Conservation (phyloP, 2,888 invertebrate genomes). For the Torymus aiolomorphi region DNA sequence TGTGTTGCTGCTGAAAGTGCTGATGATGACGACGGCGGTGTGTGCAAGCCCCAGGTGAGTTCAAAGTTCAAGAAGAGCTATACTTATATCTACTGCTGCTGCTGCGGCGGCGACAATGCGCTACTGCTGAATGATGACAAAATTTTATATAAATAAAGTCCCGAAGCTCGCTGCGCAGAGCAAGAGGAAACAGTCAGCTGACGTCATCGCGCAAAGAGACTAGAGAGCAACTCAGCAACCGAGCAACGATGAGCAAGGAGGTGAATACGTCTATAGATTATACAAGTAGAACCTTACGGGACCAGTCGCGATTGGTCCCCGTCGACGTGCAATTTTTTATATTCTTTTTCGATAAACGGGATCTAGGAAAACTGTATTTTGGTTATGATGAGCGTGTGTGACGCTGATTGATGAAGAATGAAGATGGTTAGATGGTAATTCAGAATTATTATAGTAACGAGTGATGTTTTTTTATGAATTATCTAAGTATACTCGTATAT, state of each 20-base stretch:
- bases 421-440: no score
- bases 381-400: no score
- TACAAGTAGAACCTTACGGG: background rate
- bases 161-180: constrained; percentile 5
- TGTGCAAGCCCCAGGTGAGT: constrained; percentile 17
- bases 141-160: constrained; percentile 59
- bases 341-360: background rate
- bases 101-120: no score
- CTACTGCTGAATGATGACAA: constrained; percentile 43
- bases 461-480: no score
- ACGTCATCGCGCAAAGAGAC: constrained; percentile 51
- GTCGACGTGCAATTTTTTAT: constrained; percentile 7
- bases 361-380: no score
- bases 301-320: constrained; percentile 29
- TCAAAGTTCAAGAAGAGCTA: constrained; percentile 55
- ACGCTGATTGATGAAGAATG: no score
- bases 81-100: no score
- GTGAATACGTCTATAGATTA: background rate
- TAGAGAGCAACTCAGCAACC: no score
- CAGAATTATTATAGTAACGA: no score
- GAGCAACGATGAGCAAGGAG: background rate
- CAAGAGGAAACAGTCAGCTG: constrained; percentile 36
- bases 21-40: background rate
- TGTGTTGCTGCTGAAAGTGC: background rate
- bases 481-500: no score